These are phyloP conservation scores for Anoplophora glabripennis DNA, from an alignment of 1,140 invertebrate genomes.

Conservation along the genomic window DNA sequence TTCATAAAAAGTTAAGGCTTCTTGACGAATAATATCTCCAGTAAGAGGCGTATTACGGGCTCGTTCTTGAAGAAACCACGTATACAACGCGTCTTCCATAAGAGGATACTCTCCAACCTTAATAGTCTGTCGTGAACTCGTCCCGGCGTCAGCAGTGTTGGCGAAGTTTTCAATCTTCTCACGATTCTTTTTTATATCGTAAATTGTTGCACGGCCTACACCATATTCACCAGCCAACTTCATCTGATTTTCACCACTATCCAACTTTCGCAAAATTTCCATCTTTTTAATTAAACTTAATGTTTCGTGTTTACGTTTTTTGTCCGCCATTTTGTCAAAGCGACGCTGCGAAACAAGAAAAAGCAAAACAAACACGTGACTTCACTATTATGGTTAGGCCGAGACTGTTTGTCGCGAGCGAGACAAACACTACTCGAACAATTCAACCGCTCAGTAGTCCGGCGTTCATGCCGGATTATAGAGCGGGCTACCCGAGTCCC, in stretches of 20 bases:
- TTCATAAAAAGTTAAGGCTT: conserved; percentile 4
- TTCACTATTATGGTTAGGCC: no score
- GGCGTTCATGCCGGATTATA: background rate
- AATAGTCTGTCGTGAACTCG: conserved; percentile 34
- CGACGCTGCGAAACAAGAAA: no score
- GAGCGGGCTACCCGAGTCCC: background rate
- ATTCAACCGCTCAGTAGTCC: background rate
- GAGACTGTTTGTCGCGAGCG: no score
- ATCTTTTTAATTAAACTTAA: conserved; percentile 34
- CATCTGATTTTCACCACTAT: background rate
- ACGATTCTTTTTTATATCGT: conserved; percentile 24
- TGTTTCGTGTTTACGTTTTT: conserved; percentile 43
- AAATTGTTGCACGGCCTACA: conserved; percentile 37
- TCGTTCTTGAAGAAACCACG: background rate
- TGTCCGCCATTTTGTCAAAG: background rate
- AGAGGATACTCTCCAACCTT: conserved; percentile 40
- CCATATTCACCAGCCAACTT: conserved; percentile 17
- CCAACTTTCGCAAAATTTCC: conserved; percentile 1
- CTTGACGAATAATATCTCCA: conserved; percentile 2
- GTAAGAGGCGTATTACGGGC: background rate
- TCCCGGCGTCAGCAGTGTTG: conserved; percentile 32
- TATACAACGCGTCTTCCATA: conserved; percentile 31
- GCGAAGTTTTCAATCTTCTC: conserved; percentile 38
- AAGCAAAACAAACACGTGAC: no score
- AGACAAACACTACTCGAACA: no score